These are phyloP conservation scores for Amphipyra tragopoginis DNA, from an alignment of 2,888 invertebrate genomes.

Conservation along the genomic window DNA sequence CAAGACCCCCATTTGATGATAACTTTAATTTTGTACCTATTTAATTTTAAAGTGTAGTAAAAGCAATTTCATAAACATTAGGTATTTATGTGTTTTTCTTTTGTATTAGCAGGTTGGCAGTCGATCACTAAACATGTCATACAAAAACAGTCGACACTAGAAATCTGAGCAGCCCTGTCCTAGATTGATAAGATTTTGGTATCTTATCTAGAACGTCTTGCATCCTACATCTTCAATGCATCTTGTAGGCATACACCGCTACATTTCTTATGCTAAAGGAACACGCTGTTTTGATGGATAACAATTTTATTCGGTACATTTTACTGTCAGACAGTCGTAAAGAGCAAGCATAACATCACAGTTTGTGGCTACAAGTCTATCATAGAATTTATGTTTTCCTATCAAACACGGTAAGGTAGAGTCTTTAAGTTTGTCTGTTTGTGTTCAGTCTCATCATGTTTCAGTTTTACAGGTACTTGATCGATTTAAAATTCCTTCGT, in stretches of 20 bases:
- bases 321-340: conserved; percentile 79
- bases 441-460: too few relatives aligned
- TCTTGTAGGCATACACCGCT: conserved; percentile 64
- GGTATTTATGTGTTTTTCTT: too few relatives aligned
- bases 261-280: conserved; percentile 73
- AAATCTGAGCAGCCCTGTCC: neutral
- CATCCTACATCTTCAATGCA: conserved; percentile 23
- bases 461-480: too few relatives aligned
- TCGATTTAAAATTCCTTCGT: too few relatives aligned
- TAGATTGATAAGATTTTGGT: neutral
- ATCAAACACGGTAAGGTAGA: conserved; percentile 24
- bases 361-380: conserved; percentile 40
- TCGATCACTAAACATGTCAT: too few relatives aligned
- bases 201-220: conserved; percentile 40
- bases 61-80: too few relatives aligned
- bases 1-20: too few relatives aligned
- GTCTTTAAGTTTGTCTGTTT: neutral
- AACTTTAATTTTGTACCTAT: too few relatives aligned
- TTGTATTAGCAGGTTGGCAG: too few relatives aligned
- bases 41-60: too few relatives aligned
- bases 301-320: conserved; percentile 82
- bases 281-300: conserved; percentile 80
- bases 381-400: conserved; percentile 43
- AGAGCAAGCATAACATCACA: conserved; percentile 55
- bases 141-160: too few relatives aligned